A percentile compares a stretch with the other conserved stretches of the same genome.
Evolutionary conservation across 1,140 invertebrate species (phyloP).

Genomic region (Grapholita molesta): DNA sequence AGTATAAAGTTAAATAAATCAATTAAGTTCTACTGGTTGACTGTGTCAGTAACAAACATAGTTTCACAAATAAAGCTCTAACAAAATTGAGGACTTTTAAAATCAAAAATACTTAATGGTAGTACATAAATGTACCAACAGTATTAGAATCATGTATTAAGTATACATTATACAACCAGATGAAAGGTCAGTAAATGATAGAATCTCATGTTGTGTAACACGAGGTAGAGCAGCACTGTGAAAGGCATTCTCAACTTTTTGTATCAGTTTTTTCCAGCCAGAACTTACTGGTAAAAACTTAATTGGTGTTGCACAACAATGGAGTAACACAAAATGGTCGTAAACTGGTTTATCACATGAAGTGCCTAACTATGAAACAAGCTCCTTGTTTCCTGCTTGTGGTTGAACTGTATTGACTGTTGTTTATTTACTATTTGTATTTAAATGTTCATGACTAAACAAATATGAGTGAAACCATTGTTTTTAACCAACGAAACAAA

Average conservation of each 20-base stretch:
- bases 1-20: too few species aligned
- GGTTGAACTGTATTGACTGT: too few species aligned
- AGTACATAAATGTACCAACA: background rate
- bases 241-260: slow-evolving; percentile 6
- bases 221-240: background rate
- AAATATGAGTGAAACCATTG: too few species aligned
- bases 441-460: too few species aligned
- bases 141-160: background rate
- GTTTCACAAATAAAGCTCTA: too few species aligned
- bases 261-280: background rate
- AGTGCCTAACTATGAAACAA: background rate
- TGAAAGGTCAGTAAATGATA: background rate
- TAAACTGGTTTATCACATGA: background rate
- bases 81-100: too few species aligned
- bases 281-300: slow-evolving; percentile 13
- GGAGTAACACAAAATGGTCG: background rate
- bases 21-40: too few species aligned
- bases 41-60: too few species aligned
- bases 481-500: too few species aligned
- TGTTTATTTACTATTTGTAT: too few species aligned
- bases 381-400: background rate
- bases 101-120: too few species aligned
- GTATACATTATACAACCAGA: background rate
- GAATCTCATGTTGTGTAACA: slow-evolving; percentile 2
- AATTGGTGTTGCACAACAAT: slow-evolving; percentile 11